A percentile compares a stretch with the other conserved stretches of the same genome.
Conservation (phyloP, 2,797 vertebrate species). For the Ceryle rudis region DNA sequence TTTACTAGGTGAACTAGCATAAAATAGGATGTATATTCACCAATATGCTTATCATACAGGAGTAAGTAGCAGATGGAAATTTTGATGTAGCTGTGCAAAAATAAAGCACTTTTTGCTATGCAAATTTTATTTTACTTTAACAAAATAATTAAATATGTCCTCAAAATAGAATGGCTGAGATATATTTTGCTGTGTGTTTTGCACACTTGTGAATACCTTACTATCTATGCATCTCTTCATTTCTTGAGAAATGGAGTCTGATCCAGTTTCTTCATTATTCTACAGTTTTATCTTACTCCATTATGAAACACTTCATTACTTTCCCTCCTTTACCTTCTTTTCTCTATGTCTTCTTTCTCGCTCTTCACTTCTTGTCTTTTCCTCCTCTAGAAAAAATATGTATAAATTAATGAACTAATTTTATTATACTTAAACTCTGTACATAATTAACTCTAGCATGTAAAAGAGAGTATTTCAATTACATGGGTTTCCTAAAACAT, state of each 20-base stretch:
- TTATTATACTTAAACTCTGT: background rate
- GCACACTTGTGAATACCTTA: background rate
- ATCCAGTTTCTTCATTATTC: background rate
- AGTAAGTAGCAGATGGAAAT: background rate
- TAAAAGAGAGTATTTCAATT: background rate
- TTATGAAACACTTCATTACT: background rate
- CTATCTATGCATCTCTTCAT: background rate
- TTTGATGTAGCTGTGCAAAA: background rate
- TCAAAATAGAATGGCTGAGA: background rate
- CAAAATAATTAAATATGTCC: background rate
- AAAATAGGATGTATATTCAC: background rate
- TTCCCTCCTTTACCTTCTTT: conserved; percentile 71
- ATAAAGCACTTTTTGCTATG: background rate
- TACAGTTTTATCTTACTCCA: background rate
- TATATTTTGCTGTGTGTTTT: background rate
- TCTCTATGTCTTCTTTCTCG: conserved; percentile 76
- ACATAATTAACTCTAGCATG: background rate
- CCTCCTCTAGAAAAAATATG: conserved; percentile 41
- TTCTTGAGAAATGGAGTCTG: background rate
- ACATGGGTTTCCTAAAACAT: background rate
- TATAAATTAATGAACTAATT: background rate
- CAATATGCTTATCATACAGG: background rate
- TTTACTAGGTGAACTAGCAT: background rate
- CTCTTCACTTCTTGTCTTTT: conserved; percentile 73
- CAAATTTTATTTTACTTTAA: background rate